Percentiles rank a stretch among this genome's conserved stretches.
Conservation (phyloP, 2,888 invertebrate genomes). For the Arenicola marina region DNA sequence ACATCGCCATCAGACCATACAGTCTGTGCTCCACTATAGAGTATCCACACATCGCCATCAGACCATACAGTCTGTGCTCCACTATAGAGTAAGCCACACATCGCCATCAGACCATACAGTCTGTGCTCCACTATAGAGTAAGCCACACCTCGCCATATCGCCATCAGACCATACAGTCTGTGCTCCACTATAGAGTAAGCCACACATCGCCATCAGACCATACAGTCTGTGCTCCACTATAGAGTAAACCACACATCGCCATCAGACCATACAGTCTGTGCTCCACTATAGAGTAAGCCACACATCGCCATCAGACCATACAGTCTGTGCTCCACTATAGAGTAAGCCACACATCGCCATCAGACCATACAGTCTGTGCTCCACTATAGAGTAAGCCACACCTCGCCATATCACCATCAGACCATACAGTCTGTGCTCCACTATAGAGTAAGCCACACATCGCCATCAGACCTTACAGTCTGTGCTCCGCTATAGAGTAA, state of each 20-base stretch:
- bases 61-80: slow-evolving; percentile 24
- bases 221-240: slow-evolving; percentile 23
- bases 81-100: slow-evolving; percentile 25
- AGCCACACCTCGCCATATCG: slow-evolving; percentile 12
- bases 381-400: slow-evolving; percentile 27
- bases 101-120: slow-evolving; percentile 22
- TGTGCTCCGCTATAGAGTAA: slow-evolving; percentile 27
- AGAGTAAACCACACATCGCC: slow-evolving; percentile 23
- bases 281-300: slow-evolving; percentile 25
- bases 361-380: slow-evolving; percentile 24
- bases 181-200: slow-evolving; percentile 27
- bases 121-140: slow-evolving; percentile 27
- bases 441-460: slow-evolving; percentile 26
- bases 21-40: slow-evolving; percentile 23
- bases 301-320: slow-evolving; percentile 23
- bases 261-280: slow-evolving; percentile 24
- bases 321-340: slow-evolving; percentile 22
- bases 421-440: slow-evolving; percentile 23
- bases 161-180: slow-evolving; percentile 23
- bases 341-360: slow-evolving; percentile 23
- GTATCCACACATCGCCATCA: slow-evolving; percentile 21
- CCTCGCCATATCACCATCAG: slow-evolving; percentile 14
- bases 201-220: slow-evolving; percentile 19
- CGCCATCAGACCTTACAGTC: slow-evolving; percentile 21
- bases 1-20: slow-evolving; percentile 22